Base-by-base conservation (phyloP, 2,113 vertebrate species). In the Mastomys natalensis region DNA sequence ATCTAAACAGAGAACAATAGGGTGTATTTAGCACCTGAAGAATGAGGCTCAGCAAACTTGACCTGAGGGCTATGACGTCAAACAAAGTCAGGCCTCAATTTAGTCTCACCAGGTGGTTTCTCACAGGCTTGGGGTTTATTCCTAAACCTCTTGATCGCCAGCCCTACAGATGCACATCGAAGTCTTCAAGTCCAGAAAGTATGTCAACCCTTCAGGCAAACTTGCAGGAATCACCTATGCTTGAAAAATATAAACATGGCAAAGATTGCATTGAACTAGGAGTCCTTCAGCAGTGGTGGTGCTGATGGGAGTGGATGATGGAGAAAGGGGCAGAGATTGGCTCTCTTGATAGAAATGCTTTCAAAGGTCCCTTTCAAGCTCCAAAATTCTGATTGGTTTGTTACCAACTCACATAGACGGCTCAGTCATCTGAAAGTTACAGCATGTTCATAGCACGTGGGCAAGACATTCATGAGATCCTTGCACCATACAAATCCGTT, bases 11-110 rank as follows among this genome's bases (percentile, higher is more conserved):
- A 92, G 90, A 95, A 93, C 78, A 96, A 97, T 94, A 89, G 64
- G 89, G 94, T 95, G 58, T 93, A 64, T 78, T 93, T 94, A 96
- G 91, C 87, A 82, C 86, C 89, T 68, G 66, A 91, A 80, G 78
- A 92, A 85, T 78, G n/a, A 92, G 78, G 92, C 74, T 45, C 80
- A 96, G 70, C 68, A 97, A 97, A 96, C 81, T 95, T 97, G 89
- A 97, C 55, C 72, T 90, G 43, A 95, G 87, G 74, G 17, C 74
- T 34, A 24, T 96, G 96, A 97, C 70, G 88, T 97, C 96, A 97
- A 94, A 84, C 66, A 40, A 70, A 58, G 62, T 48, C 84, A 92
- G 76, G 21, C 12, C 16, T 29, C 3, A 2, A 8, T 64, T 81
- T 66, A 74, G 51, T 55, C 34, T 58, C 80, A n/a, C 48, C 48